These are phyloP conservation scores for Halictus quadricinctus DNA, from an alignment of 2,888 invertebrate genomes.

Conservation along the genomic window DNA sequence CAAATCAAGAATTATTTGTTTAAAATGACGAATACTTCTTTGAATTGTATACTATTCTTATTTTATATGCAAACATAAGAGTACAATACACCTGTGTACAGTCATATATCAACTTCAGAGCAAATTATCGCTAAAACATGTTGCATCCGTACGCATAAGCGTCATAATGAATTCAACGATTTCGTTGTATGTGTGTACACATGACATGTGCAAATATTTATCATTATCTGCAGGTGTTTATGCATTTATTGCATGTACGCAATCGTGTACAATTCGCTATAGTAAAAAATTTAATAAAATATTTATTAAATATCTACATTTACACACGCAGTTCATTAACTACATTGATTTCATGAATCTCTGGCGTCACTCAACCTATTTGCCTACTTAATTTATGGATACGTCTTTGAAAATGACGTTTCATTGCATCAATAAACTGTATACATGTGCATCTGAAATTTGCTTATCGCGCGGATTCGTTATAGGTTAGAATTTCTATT, in stretches of 20 bases:
- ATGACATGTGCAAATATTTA: not conserved
- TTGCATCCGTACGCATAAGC: not conserved
- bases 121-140: conserved; percentile 19
- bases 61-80: too few species aligned
- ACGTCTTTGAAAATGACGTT: conserved; percentile 5
- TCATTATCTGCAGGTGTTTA: not conserved
- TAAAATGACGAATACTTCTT: not conserved
- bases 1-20: not conserved
- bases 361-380: not conserved
- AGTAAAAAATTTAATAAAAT: not conserved
- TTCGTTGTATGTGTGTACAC: not conserved
- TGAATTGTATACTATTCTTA: not conserved
- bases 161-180: not conserved
- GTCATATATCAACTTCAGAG: not conserved
- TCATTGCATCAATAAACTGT: not conserved
- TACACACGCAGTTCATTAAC: not conserved
- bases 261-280: not conserved
- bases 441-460: not conserved
- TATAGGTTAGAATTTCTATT: conserved; percentile 31
- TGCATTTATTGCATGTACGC: not conserved
- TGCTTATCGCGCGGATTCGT: not conserved
- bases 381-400: conserved; percentile 1
- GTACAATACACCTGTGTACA: not conserved
- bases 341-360: conserved; percentile 1
- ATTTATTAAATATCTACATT: not conserved